Evolutionary conservation across 2,888 invertebrate genomes (phyloP).

Genomic region (Tetropium fuscum): DNA sequence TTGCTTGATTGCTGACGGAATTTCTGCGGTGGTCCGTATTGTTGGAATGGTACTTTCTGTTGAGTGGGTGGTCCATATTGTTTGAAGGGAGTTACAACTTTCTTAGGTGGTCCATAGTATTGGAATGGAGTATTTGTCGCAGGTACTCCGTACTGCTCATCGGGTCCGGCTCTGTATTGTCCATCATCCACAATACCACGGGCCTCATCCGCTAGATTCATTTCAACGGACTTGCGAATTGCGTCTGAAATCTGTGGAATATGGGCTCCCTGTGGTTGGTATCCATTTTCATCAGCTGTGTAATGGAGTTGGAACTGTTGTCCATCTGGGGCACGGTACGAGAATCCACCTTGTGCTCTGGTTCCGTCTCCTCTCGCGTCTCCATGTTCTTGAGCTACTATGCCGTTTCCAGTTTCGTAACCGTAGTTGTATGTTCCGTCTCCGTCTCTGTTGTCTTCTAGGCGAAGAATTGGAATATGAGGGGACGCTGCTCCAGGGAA

Average conservation of each 20-base stretch:
- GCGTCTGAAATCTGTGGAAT: conserved; percentile 72
- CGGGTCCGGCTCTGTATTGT: conserved; percentile 39
- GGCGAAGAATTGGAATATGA: conserved; percentile 49
- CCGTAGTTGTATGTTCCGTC: conserved; percentile 57
- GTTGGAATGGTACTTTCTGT: no score
- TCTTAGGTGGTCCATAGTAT: no score
- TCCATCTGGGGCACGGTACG: conserved; percentile 56
- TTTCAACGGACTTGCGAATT: conserved; percentile 63
- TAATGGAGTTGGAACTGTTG: conserved; percentile 58
- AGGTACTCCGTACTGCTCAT: conserved; percentile 39
- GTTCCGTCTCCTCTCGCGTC: conserved; percentile 54
- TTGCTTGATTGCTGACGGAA: no score
- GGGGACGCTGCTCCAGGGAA: conserved; percentile 45
- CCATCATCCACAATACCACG: conserved; percentile 48
- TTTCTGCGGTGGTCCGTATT: no score
- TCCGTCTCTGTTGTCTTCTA: conserved; percentile 54
- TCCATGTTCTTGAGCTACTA: conserved; percentile 61
- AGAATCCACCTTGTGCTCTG: conserved; percentile 51
- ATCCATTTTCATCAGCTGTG: conserved; percentile 71
- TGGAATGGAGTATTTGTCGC: no score
- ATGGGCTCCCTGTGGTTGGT: conserved; percentile 68
- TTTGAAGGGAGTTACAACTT: no score
- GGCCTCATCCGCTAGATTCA: conserved; percentile 54
- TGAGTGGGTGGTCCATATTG: no score
- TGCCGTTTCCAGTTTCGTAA: conserved; percentile 72